Base-by-base conservation (phyloP, 2,888 invertebrate genomes). In the Athripsodes cinereus region DNA sequence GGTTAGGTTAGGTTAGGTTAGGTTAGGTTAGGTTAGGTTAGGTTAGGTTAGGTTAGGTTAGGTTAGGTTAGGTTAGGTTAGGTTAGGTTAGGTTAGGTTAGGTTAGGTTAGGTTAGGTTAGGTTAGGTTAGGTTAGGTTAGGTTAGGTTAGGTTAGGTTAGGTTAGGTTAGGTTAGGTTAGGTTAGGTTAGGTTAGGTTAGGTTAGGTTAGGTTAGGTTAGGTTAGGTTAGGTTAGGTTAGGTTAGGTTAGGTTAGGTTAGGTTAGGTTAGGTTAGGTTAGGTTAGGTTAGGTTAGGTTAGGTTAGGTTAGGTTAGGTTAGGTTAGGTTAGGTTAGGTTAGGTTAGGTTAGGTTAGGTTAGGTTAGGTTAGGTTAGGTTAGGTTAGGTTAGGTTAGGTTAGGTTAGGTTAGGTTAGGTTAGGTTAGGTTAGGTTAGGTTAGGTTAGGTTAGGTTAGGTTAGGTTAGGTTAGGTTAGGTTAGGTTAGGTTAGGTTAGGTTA, bases 151-250 rank as follows among this genome's bases (percentile, higher is more conserved):
- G 48, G 48, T 40, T 40, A 40, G 40, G 40, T 40, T 40, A 40
- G 47, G 47, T 47, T 47, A 48, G 50, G 40, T 40, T 40, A 40
- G 40, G 40, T 40, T 40, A 40, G 40, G 40, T 40, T 40, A 40
- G 40, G 40, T 40, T 40, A 40, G 40, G 19, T 48, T 40, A 16
- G 40, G 40, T 13, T 40, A 40, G 40, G 40, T 40, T 40, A 40
- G 40, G 47, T 47, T 47, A 47, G 47, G 19, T 47, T 26, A 47
- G 47, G 40, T 40, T 40, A 40, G 40, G 40, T 40, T 40, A 40
- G 40, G 40, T 40, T 40, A 40, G 40, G 40, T 40, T 40, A 40
- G 40, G 40, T 40, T 40, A 40, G 40, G 40, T 40, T 40, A 40
- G 40, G 40, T 40, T 40, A 40, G 40, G 40, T 40, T 40, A 40